phyloP scores from a whole-genome alignment of 2,888 invertebrate species.

The Marasmarcha lunaedactyla region DNA sequence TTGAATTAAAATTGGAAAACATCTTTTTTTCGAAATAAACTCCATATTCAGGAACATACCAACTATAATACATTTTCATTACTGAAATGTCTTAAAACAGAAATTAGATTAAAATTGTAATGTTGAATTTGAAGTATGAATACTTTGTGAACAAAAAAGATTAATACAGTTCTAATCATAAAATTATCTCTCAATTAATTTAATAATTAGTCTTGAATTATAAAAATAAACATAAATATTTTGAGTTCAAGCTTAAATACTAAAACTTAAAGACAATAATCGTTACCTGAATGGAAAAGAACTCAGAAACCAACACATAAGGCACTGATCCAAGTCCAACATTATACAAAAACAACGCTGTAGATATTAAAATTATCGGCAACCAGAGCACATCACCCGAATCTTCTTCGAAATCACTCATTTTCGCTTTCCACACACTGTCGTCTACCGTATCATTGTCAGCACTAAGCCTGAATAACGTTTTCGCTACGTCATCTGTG shows the following conservation, averaged over 20 bases:
- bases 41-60: no score
- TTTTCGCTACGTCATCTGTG: constrained; percentile 18
- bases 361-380: constrained; percentile 44
- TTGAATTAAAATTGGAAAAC: no score
- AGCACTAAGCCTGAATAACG: constrained; percentile 13
- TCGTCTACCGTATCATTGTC: constrained; percentile 19
- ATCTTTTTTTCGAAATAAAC: no score
- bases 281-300: constrained; percentile 56
- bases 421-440: constrained; percentile 5
- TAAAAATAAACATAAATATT: no score
- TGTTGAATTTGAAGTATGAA: not conserved
- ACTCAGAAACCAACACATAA: constrained; percentile 52
- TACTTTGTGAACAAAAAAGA: no score
- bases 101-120: not conserved
- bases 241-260: no score
- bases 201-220: no score
- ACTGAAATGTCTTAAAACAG: no score
- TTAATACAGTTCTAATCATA: no score
- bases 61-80: no score
- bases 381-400: constrained; percentile 34
- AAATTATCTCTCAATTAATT: no score
- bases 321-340: constrained; percentile 61
- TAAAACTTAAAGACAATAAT: no score
- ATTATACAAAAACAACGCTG: constrained; percentile 52
- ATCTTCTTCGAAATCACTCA: constrained; percentile 11